Evolutionary conservation across 1,140 invertebrate genomes (phyloP), one percentile per base, ranked within the genome.

Genomic region (Centruroides vittatus): DNA sequence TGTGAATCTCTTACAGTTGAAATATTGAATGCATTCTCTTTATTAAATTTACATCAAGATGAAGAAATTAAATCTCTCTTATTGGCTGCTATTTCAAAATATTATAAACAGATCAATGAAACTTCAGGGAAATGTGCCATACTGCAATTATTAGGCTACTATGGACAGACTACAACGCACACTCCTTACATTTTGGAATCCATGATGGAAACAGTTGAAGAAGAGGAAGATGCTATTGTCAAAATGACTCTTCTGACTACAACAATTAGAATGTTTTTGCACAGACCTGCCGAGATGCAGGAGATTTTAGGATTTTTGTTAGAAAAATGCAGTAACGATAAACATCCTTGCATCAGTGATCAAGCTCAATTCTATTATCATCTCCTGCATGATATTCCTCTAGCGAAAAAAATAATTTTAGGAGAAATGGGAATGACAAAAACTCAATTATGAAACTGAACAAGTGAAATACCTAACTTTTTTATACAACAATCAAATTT

Each of bases 121-220:
- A 34, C 47, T 1, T n/a, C 51, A 12, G 53, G 52, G 13, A 62
- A 62, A 51, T 47, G 55, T 1, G 55, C 57, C 56, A 35, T 62
- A 3, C 11, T 62, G 34, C 59, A 59, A 57, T 47, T 62, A 36
- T 50, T 62, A 7, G 53, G 35, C 10, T 13, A 50, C n/a, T 59
- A 62, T 47, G 61, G 61, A n/a, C 55, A 56, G 5, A 48, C 59
- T 23, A 59, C 59, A 46, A 9, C 9, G 7, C 47, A 59, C 36
- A 41, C 61, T 7, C 61, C 61, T 23, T 62, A 62, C 34, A 51
- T 62, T 41, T 56, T 62, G 51, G 61, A 62, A 56, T 10, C 46
- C 5, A 13, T 62, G 46, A 9, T 59, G 47, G 56, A 55, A 55
- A 54, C 55, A 56, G 36, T 47, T 12, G 36, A 56, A 3, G 23